These are phyloP conservation scores for Platynereis dumerilii DNA, from an alignment of 2,888 invertebrate genomes.

Conservation along the genomic window DNA sequence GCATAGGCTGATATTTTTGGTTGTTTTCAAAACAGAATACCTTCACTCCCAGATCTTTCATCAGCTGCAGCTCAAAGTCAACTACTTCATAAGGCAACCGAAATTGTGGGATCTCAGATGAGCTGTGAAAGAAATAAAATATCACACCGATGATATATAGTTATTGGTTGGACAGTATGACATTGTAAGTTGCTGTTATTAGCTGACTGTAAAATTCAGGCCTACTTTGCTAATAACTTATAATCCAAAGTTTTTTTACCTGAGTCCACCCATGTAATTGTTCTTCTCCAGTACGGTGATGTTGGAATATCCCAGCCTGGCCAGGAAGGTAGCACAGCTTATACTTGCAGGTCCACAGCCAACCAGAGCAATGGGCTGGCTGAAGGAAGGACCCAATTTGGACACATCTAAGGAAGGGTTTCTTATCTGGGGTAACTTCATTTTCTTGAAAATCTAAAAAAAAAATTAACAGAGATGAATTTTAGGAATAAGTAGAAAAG, in stretches of 20 bases:
- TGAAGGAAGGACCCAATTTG: conserved; percentile 62
- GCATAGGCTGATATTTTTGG: too few relatives aligned
- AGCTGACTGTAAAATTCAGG: too few relatives aligned
- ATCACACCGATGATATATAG: too few relatives aligned
- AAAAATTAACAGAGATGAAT: neutral
- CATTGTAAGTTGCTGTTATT: too few relatives aligned
- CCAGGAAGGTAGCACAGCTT: conserved; percentile 95
- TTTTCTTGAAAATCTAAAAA: conserved; percentile 83
- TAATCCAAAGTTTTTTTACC: conserved; percentile 72
- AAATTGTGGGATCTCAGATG: conserved; percentile 96
- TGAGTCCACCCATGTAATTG: conserved; percentile 85
- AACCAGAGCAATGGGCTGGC: conserved; percentile 80
- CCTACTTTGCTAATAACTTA: conserved; percentile 69
- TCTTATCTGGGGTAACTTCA: conserved; percentile 87
- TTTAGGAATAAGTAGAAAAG: too few relatives aligned
- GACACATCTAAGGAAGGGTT: conserved; percentile 70
- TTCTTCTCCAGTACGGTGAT: conserved; percentile 92
- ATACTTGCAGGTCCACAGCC: conserved; percentile 97
- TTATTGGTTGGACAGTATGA: too few relatives aligned
- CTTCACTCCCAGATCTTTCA: conserved; percentile 91
- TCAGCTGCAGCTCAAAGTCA: conserved; percentile 88
- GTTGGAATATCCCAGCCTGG: conserved; percentile 88
- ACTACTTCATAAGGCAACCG: conserved; percentile 91
- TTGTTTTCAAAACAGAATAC: too few relatives aligned
- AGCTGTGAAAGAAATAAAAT: conserved; percentile 67